Evolutionary conservation across 2,888 invertebrate genomes (phyloP).

Genomic region (Melanchra persicariae): DNA sequence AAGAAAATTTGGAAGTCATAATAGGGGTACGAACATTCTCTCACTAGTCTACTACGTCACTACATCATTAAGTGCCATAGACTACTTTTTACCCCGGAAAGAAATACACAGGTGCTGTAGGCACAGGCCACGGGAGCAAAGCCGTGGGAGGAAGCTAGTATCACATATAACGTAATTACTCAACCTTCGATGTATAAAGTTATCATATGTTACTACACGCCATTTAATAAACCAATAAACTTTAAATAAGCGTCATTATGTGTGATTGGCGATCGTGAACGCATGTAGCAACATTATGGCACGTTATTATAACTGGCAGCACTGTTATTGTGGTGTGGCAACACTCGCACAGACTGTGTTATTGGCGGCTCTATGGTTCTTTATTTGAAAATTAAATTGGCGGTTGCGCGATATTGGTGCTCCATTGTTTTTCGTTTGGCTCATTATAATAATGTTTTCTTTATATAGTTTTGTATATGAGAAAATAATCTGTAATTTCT

Average conservation of each 20-base stretch:
- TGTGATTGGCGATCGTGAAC: constrained; percentile 55
- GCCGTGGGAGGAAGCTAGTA: neutral
- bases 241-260: constrained; percentile 61
- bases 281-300: constrained; percentile 58
- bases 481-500: no score
- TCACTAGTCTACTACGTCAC: no score
- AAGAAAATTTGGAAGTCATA: no score
- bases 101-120: neutral
- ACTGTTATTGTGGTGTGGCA: constrained; percentile 59
- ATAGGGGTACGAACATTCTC: no score
- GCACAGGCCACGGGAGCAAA: neutral
- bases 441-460: neutral
- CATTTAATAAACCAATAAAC: constrained; percentile 62
- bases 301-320: constrained; percentile 60
- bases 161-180: constrained; percentile 42
- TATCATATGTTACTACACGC: constrained; percentile 58
- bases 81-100: neutral
- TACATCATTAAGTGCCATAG: no score
- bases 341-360: constrained; percentile 52
- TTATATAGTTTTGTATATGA: constrained; percentile 24
- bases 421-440: constrained; percentile 31
- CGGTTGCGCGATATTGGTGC: constrained; percentile 40
- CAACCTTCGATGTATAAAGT: constrained; percentile 52
- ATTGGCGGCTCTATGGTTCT: constrained; percentile 52
- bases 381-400: constrained; percentile 61